Conservation (phyloP, 2,797 vertebrate genomes). For the Melopsittacus undulatus region DNA sequence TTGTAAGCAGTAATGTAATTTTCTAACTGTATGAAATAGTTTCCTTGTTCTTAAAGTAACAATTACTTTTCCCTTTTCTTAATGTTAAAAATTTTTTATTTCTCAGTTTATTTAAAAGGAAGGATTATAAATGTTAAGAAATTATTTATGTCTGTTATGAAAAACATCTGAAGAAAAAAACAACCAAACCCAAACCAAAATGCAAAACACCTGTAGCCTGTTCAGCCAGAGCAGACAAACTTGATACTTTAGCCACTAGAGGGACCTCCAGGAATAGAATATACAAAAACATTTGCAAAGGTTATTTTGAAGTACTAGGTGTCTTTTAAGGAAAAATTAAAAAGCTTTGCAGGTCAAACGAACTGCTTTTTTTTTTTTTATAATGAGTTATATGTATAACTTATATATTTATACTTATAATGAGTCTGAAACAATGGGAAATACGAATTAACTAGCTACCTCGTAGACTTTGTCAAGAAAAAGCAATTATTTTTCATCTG, state of each 20-base stretch:
- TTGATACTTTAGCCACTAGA: constrained; percentile 48
- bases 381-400: not conserved
- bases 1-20: not conserved
- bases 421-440: not conserved
- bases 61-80: not conserved
- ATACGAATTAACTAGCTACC: not conserved
- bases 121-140: not conserved
- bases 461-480: not conserved
- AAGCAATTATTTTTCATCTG: not conserved
- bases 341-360: not conserved
- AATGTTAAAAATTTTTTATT: not conserved
- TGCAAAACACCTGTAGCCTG: not conserved
- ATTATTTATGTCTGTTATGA: not conserved
- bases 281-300: not conserved
- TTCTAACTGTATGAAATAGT: not conserved
- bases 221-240: not conserved
- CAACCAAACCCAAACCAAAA: not conserved
- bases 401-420: not conserved
- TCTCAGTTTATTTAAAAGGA: not conserved
- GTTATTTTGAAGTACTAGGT: not conserved
- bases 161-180: not conserved
- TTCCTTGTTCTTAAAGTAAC: not conserved
- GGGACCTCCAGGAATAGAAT: constrained; percentile 59
- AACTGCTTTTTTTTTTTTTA: not conserved
- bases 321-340: not conserved